Base-by-base conservation (phyloP, 2,113 vertebrate species). In the Pica pica region DNA sequence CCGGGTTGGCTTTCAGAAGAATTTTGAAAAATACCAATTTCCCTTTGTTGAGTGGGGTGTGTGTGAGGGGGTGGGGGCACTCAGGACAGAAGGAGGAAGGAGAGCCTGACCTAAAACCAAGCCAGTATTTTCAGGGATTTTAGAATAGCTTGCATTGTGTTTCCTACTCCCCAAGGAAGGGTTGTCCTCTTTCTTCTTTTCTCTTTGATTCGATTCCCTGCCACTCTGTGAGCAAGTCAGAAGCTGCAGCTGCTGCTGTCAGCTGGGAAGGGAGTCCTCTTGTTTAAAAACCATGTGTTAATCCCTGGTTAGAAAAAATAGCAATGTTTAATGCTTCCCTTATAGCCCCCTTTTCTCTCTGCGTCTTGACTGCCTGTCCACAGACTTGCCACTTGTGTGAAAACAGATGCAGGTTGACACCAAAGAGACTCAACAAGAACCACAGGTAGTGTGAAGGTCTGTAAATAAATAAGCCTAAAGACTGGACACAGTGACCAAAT, bases 201-300 rank as follows among this genome's bases (percentile, higher is more conserved):
- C 96, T 96, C 63, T 98, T 96, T 97, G 96, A 98, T 98, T 98
- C n/a, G 87, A 97, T 98, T 98, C 98, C 97, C 98, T 97, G 98
- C 97, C 98, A 98, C 96, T 98, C 97, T 91, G 90, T 1, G 21
- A 97, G 96, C 93, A 77, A 97, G 96, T 97, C 95, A 95, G 97
- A 97, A 97, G 97, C 85, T 97, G 97, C 98, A 98, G 98, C 98
- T 98, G 98, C 98, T 77, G 68, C 96, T 95, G 97, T 98, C 98
- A 97, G 96, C 97, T 98, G 97, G 95, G 91, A 95, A 78, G 95
- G 97, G 97, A 96, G 96, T 94, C 97, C 97, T 93, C 97, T 97
- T 97, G 94, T 96, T 97, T 96, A 96, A 97, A 97, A 95, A 74
- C 87, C 96, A 64, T 91, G 91, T 64, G 83, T 97, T 98, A 98